Percentiles rank a stretch among this genome's conserved stretches.
Conservation (phyloP, 2,113 vertebrate species). For the Anoplopoma fimbria region DNA sequence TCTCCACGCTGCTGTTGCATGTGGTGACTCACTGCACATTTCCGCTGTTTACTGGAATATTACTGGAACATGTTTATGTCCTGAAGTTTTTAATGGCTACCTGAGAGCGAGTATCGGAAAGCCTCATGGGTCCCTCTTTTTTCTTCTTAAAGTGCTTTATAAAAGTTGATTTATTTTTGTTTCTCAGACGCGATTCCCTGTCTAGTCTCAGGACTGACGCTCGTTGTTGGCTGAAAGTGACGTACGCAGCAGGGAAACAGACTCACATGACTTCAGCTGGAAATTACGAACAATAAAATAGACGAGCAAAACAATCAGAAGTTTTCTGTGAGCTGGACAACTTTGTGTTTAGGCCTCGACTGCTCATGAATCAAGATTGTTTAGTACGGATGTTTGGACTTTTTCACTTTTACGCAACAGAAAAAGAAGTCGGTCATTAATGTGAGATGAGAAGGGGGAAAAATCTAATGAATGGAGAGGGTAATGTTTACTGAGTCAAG, state of each 20-base stretch:
- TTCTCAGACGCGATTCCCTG: constrained; percentile 31
- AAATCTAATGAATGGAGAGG: neutral
- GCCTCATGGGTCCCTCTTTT: constrained; percentile 13
- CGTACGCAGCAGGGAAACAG: constrained; percentile 15
- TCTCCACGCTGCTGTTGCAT: constrained; percentile 47
- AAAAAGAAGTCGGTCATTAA: neutral
- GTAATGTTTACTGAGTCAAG: neutral
- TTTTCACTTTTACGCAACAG: neutral
- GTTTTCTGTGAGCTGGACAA: neutral
- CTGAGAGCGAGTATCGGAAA: constrained; percentile 71
- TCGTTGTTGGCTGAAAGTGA: constrained; percentile 35
- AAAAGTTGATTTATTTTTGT: constrained; percentile 66
- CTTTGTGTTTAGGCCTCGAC: neutral
- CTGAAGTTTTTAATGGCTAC: constrained; percentile 74
- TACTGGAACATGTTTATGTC: constrained; percentile 74
- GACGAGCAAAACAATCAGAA: neutral
- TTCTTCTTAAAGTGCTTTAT: constrained; percentile 56
- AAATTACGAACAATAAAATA: constrained; percentile 19
- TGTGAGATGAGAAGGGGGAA: neutral
- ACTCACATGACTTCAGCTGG: constrained; percentile 2
- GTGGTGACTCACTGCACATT: constrained; percentile 71
- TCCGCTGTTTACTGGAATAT: constrained; percentile 77
- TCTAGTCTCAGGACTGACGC: neutral
- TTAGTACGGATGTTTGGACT: neutral
- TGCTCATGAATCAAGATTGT: constrained; percentile 9